Conservation (phyloP, 2,888 invertebrate genomes). For the Dyspetes luteomarginatus region DNA sequence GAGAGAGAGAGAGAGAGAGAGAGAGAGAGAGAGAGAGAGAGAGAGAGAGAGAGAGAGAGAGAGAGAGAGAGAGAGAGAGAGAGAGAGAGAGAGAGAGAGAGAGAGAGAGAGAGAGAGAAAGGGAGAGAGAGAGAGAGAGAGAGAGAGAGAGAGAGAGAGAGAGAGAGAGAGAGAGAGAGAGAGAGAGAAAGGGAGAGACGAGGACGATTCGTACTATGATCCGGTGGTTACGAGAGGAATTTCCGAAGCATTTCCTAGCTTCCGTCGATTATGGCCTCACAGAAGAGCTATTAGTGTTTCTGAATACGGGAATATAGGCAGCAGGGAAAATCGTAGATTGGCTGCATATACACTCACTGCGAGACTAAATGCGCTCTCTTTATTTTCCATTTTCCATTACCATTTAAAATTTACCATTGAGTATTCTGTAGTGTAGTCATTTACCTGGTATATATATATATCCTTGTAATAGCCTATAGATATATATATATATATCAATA, state of each 20-base stretch:
- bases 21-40: neutral
- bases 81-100: neutral
- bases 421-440: too few relatives aligned
- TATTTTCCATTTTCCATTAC: neutral
- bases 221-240: slow-evolving; percentile 48
- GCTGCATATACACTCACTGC: slow-evolving; percentile 4
- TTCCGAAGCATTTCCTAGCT: slow-evolving; percentile 54
- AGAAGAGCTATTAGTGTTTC: slow-evolving; percentile 53
- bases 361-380: neutral
- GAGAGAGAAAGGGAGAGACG: neutral
- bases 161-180: neutral
- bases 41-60: neutral
- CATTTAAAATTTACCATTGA: too few relatives aligned
- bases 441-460: too few relatives aligned
- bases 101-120: slow-evolving; percentile 22
- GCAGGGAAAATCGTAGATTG: neutral
- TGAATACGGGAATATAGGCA: neutral
- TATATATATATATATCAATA: too few relatives aligned
- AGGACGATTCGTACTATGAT: slow-evolving; percentile 37
- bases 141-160: neutral
- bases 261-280: slow-evolving; percentile 54
- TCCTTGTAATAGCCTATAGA: too few relatives aligned
- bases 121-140: neutral
- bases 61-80: neutral
- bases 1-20: neutral